Percentiles rank a stretch among this genome's conserved stretches.
Conservation (phyloP, 2,888 invertebrate species). For the Barypeithes pellucidus region DNA sequence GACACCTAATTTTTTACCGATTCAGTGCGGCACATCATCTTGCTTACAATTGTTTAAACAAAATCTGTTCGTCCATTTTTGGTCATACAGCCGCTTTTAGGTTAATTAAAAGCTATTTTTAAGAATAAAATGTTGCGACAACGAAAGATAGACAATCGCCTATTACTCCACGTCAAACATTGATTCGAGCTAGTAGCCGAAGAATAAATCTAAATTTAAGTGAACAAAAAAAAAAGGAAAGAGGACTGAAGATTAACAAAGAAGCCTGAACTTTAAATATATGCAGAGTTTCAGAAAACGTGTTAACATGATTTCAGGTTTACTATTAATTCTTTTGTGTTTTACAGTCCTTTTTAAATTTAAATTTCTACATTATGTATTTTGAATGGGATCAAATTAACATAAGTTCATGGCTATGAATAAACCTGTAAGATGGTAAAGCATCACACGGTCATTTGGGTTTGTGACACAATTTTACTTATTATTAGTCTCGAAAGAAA, state of each 20-base stretch:
- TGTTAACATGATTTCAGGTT: constrained; percentile 58
- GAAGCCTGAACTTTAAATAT: constrained; percentile 51
- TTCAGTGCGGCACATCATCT: no score
- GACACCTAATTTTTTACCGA: no score
- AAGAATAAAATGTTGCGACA: neutral
- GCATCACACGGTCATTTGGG: constrained; percentile 45
- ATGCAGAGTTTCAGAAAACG: constrained; percentile 56
- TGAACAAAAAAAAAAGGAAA: constrained; percentile 28
- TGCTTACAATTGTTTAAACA: no score
- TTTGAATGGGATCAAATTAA: constrained; percentile 61
- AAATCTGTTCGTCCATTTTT: no score
- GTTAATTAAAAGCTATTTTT: neutral
- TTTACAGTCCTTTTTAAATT: constrained; percentile 61
- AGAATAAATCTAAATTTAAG: constrained; percentile 41
- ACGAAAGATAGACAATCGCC: neutral
- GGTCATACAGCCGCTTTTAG: no score
- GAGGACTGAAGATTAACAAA: constrained; percentile 27
- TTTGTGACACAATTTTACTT: constrained; percentile 34
- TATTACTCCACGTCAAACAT: constrained; percentile 1
- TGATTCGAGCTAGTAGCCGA: constrained; percentile 17
- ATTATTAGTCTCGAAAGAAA: neutral
- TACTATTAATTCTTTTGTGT: constrained; percentile 62
- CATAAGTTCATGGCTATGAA: constrained; percentile 63
- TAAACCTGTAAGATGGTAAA: constrained; percentile 48
- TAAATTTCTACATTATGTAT: constrained; percentile 60